Evolutionary conservation across 2,113 vertebrate species (phyloP), one percentile per base, ranked within the genome.

Genomic region (Trogon melanurus): DNA sequence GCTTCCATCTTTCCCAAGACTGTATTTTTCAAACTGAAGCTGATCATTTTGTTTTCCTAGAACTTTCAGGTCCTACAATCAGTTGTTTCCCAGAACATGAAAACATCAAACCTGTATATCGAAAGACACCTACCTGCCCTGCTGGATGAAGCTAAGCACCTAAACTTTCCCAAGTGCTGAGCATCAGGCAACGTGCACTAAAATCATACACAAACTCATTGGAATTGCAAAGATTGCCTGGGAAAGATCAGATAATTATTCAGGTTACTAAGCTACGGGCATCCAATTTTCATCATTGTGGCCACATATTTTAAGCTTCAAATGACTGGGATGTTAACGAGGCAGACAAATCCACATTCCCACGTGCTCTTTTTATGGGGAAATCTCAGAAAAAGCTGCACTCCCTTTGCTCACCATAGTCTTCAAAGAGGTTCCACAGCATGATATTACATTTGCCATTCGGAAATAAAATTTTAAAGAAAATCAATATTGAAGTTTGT

Each of bases 1-100:
- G 58, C 75, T 94, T 94, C 54, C 57, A 56, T 73, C 84, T 88
- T 89, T 70, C 58, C 73, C 54, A 94, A 95, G 67, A 91, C 6
- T 7, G 8, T 47, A 23, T 60, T 87, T 80, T 88, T 62, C 41
- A 80, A 83, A 50, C 5, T 60, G 38, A 72, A 81, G 26, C 51
- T 32, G 57, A 4, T 26, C 84, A 81, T 2, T 62, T 13, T 29
- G 27, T 76, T 89, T 85, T 81, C 53, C 71, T 48, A 60, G 34
- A 74, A 57, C 19, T 54, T 65, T 19, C 32, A 70, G 11, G 58
- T 70, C 30, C 82, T 32, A 38, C 9, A 78, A 72, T 38, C 16
- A 27, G 41, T 38, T 47, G 60, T 67, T 61, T 96, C 60, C 61
- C 60, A n/a, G 41, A 81, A 85, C 20, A 75, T 36, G 66, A 84